These are phyloP conservation scores for Nautilus pompilius DNA, from an alignment of 1,140 invertebrate species.

Conservation along the genomic window DNA sequence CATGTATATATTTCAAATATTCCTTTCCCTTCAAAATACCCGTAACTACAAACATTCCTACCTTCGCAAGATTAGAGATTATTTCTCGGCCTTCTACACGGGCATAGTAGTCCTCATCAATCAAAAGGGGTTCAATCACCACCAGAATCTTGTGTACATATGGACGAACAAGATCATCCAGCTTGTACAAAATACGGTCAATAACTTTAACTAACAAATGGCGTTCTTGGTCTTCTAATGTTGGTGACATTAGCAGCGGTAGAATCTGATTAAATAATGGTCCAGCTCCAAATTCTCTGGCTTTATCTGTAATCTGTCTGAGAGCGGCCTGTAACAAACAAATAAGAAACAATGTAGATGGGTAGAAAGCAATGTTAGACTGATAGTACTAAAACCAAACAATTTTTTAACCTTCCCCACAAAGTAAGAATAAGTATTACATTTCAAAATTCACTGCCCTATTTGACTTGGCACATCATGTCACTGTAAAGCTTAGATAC, in stretches of 20 bases:
- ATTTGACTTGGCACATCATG: no score
- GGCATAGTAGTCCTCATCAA: conserved; percentile 99
- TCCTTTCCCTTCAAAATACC: no score
- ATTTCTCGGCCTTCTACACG: conserved; percentile 99
- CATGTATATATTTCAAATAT: no score
- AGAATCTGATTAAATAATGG: conserved; percentile 98
- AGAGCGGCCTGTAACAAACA: conserved; percentile 66
- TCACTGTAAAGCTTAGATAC: no score
- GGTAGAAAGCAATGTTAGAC: no score
- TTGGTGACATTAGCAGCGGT: conserved; percentile 97
- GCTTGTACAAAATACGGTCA: conserved; percentile 96
- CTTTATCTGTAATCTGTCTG: conserved; percentile 97
- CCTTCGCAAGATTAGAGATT: conserved; percentile 97
- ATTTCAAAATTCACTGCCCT: no score
- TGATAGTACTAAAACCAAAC: no score
- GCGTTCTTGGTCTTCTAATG: conserved; percentile 97
- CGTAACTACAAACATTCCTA: conserved; percentile 30
- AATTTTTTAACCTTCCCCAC: no score
- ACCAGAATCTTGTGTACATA: conserved; percentile 99
- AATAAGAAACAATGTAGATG: conserved; percentile 4
- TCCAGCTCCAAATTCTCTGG: conserved; percentile 95
- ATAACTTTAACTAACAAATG: conserved; percentile 99
- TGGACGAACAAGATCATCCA: conserved; percentile 96
- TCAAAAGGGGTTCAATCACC: conserved; percentile 97
- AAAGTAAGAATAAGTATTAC: no score